Percentiles rank a stretch among this genome's conserved stretches.
Evolutionary conservation across 2,888 invertebrate species (phyloP).

Genomic region (Cheilosia vulpina): DNA sequence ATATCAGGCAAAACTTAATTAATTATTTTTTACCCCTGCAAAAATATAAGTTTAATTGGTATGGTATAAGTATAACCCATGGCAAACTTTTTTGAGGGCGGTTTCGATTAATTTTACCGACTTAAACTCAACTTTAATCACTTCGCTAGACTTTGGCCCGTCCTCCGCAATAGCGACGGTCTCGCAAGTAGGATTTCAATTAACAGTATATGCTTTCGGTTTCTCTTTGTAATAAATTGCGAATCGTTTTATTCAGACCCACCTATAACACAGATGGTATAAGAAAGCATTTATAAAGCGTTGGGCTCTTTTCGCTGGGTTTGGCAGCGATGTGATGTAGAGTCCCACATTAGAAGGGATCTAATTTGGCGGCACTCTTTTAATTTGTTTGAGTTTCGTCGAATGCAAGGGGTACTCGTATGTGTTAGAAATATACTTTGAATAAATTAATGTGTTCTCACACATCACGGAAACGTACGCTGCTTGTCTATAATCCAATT

Average conservation of each 20-base stretch:
- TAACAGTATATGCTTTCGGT: constrained; percentile 2
- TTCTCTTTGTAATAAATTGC: constrained; percentile 4
- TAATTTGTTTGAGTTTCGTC: constrained; percentile 17
- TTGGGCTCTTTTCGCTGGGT: not conserved
- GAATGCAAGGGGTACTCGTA: not conserved
- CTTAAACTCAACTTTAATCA: constrained; percentile 45
- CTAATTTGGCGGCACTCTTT: constrained; percentile 6
- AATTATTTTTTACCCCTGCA: constrained; percentile 8
- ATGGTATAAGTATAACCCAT: not conserved
- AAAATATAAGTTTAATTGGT: not conserved
- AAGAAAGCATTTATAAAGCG: not conserved
- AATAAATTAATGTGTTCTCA: constrained; percentile 1
- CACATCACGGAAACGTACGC: not conserved
- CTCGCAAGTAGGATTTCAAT: constrained; percentile 34
- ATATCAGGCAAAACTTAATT: constrained; percentile 29
- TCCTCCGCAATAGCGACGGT: not conserved
- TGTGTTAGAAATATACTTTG: constrained; percentile 9
- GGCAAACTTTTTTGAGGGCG: constrained; percentile 15
- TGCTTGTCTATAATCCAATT: constrained; percentile 8
- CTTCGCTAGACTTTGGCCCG: not conserved
- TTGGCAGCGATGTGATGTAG: constrained; percentile 13
- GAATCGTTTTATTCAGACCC: not conserved
- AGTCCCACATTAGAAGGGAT: not conserved
- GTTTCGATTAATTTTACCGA: constrained; percentile 41
- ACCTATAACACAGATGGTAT: not conserved